Base-by-base conservation (phyloP, 2,888 invertebrate species). In the Acheta domesticus region DNA sequence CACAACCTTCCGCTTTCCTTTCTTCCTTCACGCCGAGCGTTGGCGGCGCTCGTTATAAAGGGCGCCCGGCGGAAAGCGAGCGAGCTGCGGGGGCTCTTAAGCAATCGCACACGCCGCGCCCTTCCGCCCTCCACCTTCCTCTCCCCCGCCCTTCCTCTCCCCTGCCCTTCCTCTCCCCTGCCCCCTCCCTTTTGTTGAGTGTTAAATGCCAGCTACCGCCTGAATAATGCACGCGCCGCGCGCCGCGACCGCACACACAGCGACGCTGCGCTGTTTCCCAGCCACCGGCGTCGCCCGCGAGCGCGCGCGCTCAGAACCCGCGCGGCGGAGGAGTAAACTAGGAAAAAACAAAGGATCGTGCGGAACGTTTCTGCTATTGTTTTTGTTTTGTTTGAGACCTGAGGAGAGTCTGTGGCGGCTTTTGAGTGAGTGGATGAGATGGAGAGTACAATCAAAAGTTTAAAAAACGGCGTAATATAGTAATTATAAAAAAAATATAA, bases 141-240 rank as follows among this genome's bases (percentile, higher is more conserved):
- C 23, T 2, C 23, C 23, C 23, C 23, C 23, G 23, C 23, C 62
- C n/a, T n/a, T 5, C 62, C 4, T 11, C 62, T 11, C 1, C 36
- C 36, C 0, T 8, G 1, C 36, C 36, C 36, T 14, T 5, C 62
- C 4, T 11, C 62, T 11, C 1, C 36, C 36, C 0, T 8, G 1
- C 36, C 36, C 36, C 36, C 36, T 5, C 36, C 62, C 62, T n/a
- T 62, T 62, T 62, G 62, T 62, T n/a, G 62, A 14, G 62, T 62
- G 62, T 62, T 62, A 62, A 62, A 62, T 62, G 62, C 62, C n/a
- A 19, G 62, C 62, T 62, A n/a, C n/a, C 62, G 62, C 62, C 62
- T 62, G 62, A 62, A 62, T 62, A 19, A 62, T 62, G 62, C 62
- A 62, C 62, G 62, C 62, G 62, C 16, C n/a, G 14, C 62, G 36